Conservation (phyloP, 2,888 invertebrate genomes). For the Anarsia innoxiella region DNA sequence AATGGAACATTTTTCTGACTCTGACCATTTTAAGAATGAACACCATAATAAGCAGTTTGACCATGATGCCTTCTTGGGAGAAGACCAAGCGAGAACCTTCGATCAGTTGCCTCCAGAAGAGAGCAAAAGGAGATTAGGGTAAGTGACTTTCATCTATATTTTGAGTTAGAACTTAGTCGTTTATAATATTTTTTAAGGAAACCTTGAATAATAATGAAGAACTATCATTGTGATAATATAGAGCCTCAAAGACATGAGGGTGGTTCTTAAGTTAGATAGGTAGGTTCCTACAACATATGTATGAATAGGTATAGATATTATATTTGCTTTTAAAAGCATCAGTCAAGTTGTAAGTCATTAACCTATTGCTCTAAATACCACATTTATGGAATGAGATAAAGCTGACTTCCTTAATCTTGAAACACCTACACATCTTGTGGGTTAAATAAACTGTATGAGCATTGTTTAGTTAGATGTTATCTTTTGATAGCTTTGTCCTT, state of each 20-base stretch:
- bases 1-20: constrained; percentile 82
- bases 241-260: too few species aligned
- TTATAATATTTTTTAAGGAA: too few species aligned
- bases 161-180: too few species aligned
- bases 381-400: too few species aligned
- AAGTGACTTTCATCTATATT: constrained; percentile 20
- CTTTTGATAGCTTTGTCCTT: not conserved
- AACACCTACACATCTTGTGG: constrained; percentile 30
- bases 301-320: too few species aligned
- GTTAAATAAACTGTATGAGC: constrained; percentile 24
- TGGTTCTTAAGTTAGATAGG: too few species aligned
- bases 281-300: too few species aligned
- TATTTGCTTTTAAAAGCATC: too few species aligned
- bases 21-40: constrained; percentile 86
- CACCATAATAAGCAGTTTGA: constrained; percentile 94
- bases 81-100: constrained; percentile 93
- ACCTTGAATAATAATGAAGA: too few species aligned
- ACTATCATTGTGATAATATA: too few species aligned
- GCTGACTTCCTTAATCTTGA: too few species aligned
- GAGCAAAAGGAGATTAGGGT: constrained; percentile 91
- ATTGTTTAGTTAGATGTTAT: not conserved
- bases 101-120: constrained; percentile 96
- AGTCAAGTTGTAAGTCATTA: too few species aligned
- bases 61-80: constrained; percentile 97
- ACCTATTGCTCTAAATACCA: constrained; percentile 13